Evolutionary conservation across 2,888 invertebrate species (phyloP).

Genomic region (Trypoxylon attenuatum): DNA sequence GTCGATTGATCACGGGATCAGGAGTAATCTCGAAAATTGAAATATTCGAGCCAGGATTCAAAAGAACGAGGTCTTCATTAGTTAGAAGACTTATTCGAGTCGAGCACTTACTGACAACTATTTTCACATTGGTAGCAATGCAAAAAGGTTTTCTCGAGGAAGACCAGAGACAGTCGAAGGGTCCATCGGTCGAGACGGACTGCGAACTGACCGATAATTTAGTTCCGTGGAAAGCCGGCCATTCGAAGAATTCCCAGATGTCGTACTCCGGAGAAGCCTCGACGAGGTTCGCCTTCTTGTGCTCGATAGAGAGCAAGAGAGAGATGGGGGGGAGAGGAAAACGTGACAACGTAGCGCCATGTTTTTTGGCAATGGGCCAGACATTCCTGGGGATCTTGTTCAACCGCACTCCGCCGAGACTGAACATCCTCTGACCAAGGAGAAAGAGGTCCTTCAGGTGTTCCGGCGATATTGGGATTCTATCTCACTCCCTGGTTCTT

Average conservation of each 20-base stretch:
- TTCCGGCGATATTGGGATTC: slow-evolving; percentile 30
- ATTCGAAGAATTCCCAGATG: slow-evolving; percentile 32
- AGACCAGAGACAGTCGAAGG: slow-evolving; percentile 27
- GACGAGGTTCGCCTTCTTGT: slow-evolving; percentile 22
- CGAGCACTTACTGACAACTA: slow-evolving; percentile 7
- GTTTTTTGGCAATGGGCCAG: slow-evolving; percentile 45
- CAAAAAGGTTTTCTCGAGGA: slow-evolving; percentile 30
- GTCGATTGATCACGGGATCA: background rate
- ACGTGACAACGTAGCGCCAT: slow-evolving; percentile 46
- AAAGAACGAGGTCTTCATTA: background rate
- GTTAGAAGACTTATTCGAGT: slow-evolving; percentile 2
- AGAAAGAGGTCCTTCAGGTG: slow-evolving; percentile 19
- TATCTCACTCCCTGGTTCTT: background rate
- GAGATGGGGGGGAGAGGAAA: too few species aligned
- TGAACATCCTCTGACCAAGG: slow-evolving; percentile 26
- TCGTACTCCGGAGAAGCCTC: slow-evolving; percentile 23
- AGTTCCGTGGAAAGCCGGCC: slow-evolving; percentile 20
- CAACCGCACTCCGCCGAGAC: slow-evolving; percentile 21
- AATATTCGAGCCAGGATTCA: background rate
- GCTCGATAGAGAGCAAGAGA: too few species aligned
- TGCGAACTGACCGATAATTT: slow-evolving; percentile 31
- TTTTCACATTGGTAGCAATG: slow-evolving; percentile 3
- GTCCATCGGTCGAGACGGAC: slow-evolving; percentile 22
- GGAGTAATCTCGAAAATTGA: background rate
- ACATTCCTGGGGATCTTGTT: slow-evolving; percentile 41